These are phyloP conservation scores for Percopsis omiscomaycus DNA, from an alignment of 2,797 vertebrate genomes.

Conservation along the genomic window DNA sequence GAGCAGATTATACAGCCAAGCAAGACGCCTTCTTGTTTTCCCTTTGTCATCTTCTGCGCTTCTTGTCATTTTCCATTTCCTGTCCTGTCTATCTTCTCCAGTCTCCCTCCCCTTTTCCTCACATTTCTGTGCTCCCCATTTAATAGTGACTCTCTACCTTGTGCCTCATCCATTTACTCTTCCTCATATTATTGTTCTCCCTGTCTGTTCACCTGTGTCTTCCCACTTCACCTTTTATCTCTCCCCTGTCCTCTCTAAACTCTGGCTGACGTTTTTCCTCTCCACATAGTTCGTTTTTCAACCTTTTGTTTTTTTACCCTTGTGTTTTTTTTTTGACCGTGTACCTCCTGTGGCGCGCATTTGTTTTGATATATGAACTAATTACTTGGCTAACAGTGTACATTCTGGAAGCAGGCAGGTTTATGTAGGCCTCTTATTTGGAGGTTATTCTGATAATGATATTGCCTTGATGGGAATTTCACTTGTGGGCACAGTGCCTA, in stretches of 20 bases:
- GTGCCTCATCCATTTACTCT: neutral
- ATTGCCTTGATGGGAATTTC: neutral
- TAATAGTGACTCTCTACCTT: constrained; percentile 2
- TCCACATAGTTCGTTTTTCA: constrained; percentile 23
- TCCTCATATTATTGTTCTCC: neutral
- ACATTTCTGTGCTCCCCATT: constrained; percentile 21
- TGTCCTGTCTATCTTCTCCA: constrained; percentile 21
- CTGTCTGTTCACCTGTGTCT: constrained; percentile 10
- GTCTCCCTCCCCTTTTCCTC: constrained; percentile 13
- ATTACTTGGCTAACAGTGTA: constrained; percentile 59
- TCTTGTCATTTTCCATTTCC: constrained; percentile 32
- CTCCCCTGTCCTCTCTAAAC: constrained; percentile 14
- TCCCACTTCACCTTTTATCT: constrained; percentile 12
- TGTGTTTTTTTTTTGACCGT: constrained; percentile 19
- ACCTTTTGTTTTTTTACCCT: constrained; percentile 1
- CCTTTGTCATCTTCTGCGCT: constrained; percentile 24
- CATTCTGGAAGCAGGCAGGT: constrained; percentile 31
- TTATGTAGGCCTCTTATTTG: constrained; percentile 7
- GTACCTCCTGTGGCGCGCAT: constrained; percentile 28
- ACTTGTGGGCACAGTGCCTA: neutral
- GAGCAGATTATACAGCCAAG: constrained; percentile 44
- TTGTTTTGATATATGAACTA: constrained; percentile 66
- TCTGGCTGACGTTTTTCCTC: constrained; percentile 17
- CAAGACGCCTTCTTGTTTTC: constrained; percentile 24
- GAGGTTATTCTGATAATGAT: constrained; percentile 17